These are phyloP conservation scores for Lasioglossum villosulum DNA, from an alignment of 2,888 invertebrate genomes.

Conservation along the genomic window DNA sequence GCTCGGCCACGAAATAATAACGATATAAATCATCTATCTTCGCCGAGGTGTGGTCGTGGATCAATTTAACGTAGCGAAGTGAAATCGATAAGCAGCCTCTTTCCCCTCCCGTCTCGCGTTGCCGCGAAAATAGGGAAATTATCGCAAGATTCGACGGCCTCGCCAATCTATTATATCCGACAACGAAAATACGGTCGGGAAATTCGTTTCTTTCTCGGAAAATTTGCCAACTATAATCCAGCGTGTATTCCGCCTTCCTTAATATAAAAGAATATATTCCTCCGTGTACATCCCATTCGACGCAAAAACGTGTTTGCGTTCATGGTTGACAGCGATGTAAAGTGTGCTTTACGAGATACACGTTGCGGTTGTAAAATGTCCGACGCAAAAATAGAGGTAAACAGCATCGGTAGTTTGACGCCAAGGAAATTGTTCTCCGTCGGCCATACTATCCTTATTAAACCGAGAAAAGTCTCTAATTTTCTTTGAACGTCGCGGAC, in stretches of 20 bases:
- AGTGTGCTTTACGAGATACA: slow-evolving; percentile 21
- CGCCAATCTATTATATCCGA: neutral
- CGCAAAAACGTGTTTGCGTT: slow-evolving; percentile 55
- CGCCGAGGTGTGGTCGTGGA: slow-evolving; percentile 48
- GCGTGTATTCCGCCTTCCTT: neutral
- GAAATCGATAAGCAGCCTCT: slow-evolving; percentile 49
- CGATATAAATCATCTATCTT: slow-evolving; percentile 77
- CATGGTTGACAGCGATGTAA: slow-evolving; percentile 56
- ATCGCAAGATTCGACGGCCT: neutral
- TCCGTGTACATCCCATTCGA: neutral
- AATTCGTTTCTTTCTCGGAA: neutral
- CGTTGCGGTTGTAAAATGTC: slow-evolving; percentile 27
- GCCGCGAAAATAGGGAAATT: neutral
- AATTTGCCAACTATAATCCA: neutral
- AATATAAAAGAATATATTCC: slow-evolving; percentile 29
- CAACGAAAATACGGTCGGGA: neutral
- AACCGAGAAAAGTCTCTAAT: slow-evolving; percentile 5
- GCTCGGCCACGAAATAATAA: slow-evolving; percentile 76
- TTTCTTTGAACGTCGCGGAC: neutral
- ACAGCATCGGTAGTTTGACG: neutral
- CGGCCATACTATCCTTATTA: neutral
- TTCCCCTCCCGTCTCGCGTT: neutral
- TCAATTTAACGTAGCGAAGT: slow-evolving; percentile 56
- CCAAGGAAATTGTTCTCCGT: neutral
- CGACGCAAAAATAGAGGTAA: slow-evolving; percentile 5